Evolutionary conservation across 2,888 invertebrate genomes (phyloP), one percentile per base, ranked within the genome.

Genomic region (Homarus gammarus): DNA sequence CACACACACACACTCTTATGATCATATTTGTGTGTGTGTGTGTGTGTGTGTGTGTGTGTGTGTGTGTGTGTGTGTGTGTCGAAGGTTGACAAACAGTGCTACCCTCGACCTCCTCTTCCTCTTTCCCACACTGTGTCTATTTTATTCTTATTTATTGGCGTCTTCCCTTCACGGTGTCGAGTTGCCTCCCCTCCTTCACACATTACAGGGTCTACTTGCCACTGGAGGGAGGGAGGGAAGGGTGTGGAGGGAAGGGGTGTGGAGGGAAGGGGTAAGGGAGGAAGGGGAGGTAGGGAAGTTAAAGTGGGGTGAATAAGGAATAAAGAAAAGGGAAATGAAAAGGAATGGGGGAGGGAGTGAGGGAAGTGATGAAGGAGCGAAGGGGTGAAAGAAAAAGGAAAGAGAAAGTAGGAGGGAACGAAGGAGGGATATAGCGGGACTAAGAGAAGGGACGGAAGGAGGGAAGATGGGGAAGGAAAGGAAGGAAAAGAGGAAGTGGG

Each of bases 91-190:
- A 12, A 8, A 44, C 44, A 8, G 78, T 78, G 78, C n/a, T n/a
- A n/a, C n/a, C 5, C 40, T n/a, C 64, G n/a, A 10, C 38, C 64
- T 27, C 5, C 31, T 51, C 51, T 56, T 56, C 40, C 73, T 73
- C 38, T 27, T 40, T 68, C 68, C 68, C 73, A 8, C 51, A 8
- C 72, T 49, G 44, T 22, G 31, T 10, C 51, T 27, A 3, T 49
- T 44, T 40, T 10, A 5, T 51, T 51, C n/a, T 36, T 33, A 49
- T 83, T 83, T 70, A 78, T 51, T 78, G 36, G 36, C 36, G 36
- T 78, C 36, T 56, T 56, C 51, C 36, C 56, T 51, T 33, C 56
- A 22, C 18, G 38, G 56, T 56, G 78, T 78, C 78, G 36, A 33
- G 15, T 78, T 78, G 51, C 78, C 49, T 49, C 33, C 49, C 51